Percentiles rank a stretch among this genome's conserved stretches.
Conservation (phyloP, 1,140 invertebrate species). For the Halyomorpha halys region DNA sequence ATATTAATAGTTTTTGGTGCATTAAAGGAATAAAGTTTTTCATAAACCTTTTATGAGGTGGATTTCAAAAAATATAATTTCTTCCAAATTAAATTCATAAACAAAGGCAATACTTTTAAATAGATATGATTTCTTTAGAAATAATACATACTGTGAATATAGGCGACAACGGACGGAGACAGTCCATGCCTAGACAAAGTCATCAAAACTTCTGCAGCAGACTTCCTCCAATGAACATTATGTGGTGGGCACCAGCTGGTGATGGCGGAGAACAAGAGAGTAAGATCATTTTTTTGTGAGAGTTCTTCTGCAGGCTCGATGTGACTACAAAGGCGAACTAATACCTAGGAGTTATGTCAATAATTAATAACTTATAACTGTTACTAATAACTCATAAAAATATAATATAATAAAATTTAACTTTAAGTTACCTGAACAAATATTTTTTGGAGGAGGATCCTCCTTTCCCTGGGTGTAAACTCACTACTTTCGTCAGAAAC, state of each 20-base stretch:
- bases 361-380: too few species aligned
- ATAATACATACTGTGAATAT: constrained; percentile 80
- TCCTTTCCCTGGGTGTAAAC: constrained; percentile 79
- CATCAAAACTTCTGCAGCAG: constrained; percentile 90
- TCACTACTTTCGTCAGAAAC: constrained; percentile 54
- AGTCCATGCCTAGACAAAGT: constrained; percentile 89
- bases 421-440: constrained; percentile 70
- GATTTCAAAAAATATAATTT: too few species aligned
- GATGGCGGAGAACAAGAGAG: constrained; percentile 89
- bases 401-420: too few species aligned
- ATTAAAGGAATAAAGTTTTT: too few species aligned
- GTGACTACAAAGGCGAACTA: constrained; percentile 87
- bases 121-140: constrained; percentile 23
- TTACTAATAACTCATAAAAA: too few species aligned
- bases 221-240: constrained; percentile 93
- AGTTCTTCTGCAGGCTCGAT: constrained; percentile 89
- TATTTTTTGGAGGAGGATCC: constrained; percentile 89
- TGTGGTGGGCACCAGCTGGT: constrained; percentile 86
- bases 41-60: too few species aligned
- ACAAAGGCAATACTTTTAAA: too few species aligned
- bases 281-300: constrained; percentile 90
- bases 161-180: constrained; percentile 82
- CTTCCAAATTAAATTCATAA: too few species aligned
- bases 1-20: too few species aligned
- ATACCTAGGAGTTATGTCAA: constrained; percentile 48